Evolutionary conservation across 2,888 invertebrate genomes (phyloP), one percentile per base, ranked within the genome.

Genomic region (Polyploca ridens): DNA sequence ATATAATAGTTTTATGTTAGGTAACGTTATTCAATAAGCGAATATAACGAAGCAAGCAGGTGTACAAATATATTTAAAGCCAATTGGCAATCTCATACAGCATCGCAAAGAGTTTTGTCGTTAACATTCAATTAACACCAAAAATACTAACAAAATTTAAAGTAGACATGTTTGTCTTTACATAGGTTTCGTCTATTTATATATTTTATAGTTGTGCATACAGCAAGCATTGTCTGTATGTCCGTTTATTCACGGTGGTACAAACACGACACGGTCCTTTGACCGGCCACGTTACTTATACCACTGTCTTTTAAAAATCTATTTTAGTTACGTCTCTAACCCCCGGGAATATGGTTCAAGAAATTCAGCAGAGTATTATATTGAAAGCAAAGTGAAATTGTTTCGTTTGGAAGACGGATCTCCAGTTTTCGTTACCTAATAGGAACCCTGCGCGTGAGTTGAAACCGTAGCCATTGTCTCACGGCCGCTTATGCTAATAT

Each of bases 161-260:
- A 62, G 66, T 27, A 63, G 61, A 44, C 60, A 64, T 68, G 58
- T 61, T 49, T 64, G 68, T 71, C 69, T 70, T 67, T 67, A 72
- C 73, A 71, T 68, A 64, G 71, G 74, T 75, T 77, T 73, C 72
- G 75, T 75, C 71, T 73, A 78, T 82, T 79, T 84, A 81, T 80
- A 81, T 86, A 83, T 81, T 85, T 86, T 82, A 84, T 87, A 81
- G 77, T 73, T 86, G 86, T 86, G 83, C 85, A 82, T 86, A 87
- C 85, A 88, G 84, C 77, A 75, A 75, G 72, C 82, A 79, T 76
- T 76, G 84, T 88, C 75, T 77, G 84, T 88, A 75, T 87, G 91
- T 87, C 86, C 90, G 84, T 90, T 93, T 93, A 90, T 87, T 78
- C 89, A 91, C 89, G 92, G 90, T 90, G 82, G 81, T 86, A 89